Evolutionary conservation across 2,888 invertebrate species (phyloP), one percentile per base, ranked within the genome.

Genomic region (Drosophila nr. medialis): DNA sequence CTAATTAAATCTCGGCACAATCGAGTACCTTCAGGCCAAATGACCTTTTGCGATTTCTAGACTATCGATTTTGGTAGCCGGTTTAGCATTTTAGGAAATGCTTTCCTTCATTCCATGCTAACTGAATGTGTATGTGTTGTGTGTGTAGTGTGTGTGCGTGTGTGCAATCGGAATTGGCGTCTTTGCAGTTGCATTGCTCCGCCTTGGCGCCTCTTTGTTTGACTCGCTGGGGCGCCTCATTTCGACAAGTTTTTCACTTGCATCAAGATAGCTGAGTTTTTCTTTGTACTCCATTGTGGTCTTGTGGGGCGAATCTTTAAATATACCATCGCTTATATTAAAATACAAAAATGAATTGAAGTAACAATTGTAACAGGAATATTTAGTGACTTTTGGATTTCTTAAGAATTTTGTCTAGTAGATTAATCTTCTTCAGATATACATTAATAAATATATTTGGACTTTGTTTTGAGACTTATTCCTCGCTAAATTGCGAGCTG

Each of bases 31-130:
- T 30, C 11, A 24, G 5, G 8, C 27, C 30, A 55, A 64, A 58
- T 70, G 61, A 69, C 54, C 50, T 42, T 55, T 58, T 67, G 49
- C 27, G 51, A 36, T 56, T 56, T 53, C 30, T 54, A 54, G 64
- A 74, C 70, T 78, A 84, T 84, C 36, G 89, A 84, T 84, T 84
- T 84, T 86, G 55, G 70, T 60, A 62, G 73, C 71, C 82, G 71
- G 64, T 50, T 68, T 24, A 53, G 29, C 63, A 72, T 64, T 75
- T 34, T 36, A 77, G 75, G 72, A 77, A 72, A 45, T 55, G 21
- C 50, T 58, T n/a, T 18, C 7, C 29, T 30, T 32, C 34, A 29
- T 15, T 30, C 40, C 15, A 21, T 42, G 29, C 21, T 38, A 18
- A 29, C 30, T 18, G 18, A 34, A 11, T 29, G 3, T 63, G n/a